Evolutionary conservation across 2,113 vertebrate genomes (phyloP), one percentile per base, ranked within the genome.

Genomic region (Rafetus swinhoei): DNA sequence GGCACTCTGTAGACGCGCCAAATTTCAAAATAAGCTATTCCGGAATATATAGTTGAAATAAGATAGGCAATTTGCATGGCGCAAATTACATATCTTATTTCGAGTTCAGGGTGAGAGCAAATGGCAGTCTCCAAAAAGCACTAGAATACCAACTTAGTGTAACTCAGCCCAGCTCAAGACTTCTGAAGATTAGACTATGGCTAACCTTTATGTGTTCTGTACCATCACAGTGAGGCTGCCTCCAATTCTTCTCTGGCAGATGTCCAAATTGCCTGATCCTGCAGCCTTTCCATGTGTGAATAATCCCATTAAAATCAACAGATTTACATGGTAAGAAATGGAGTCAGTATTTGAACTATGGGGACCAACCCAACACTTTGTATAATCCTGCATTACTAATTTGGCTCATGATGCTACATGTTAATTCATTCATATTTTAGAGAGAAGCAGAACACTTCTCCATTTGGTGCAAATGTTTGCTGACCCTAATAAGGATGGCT

Each of bases 401-500:
- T 74, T 35, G 19, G 19, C 69, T 74, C 18, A 35, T 10, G 72
- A 19, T 45, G 50, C 1, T 3, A 13, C 19, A 2, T 1, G 35
- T 19, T 65, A 7, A 0, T 6, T 35, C 29, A 59, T 81, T 74
- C 72, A 2, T 1, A 2, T 84, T 3, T 0, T 2, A 25, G 57
- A 83, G 27, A 1, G 19, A n/a, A 5, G 84, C 32, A 74, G 35
- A 21, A 74, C 69, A 21, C 18, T 74, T 39, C 35, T 74, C 35
- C 69, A 60, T 5, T 59, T 32, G 9, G 11, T 8, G 6, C 3
- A 7, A 14, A 7, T 22, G 0, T 12, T 12, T 7, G 59, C 18
- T 15, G n/a, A 25, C 6, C 1, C n/a, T 55, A 3, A 8, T 0
- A 25, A 5, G 27, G 9, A 2, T 0, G 0, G 65, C 65, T 29